These are phyloP conservation scores for Resseliella maxima DNA, from an alignment of 2,888 invertebrate species.

Conservation along the genomic window DNA sequence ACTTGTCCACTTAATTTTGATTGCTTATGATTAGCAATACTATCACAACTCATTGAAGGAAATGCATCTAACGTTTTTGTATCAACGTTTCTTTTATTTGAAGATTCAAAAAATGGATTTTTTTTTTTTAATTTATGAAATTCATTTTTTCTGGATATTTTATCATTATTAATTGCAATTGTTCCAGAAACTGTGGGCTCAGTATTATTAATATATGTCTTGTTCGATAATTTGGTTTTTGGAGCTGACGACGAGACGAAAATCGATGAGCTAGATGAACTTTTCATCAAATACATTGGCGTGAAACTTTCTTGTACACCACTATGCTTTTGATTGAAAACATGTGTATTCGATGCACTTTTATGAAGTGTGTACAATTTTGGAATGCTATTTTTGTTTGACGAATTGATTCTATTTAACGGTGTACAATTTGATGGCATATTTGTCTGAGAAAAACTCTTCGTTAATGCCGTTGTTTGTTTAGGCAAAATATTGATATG, in stretches of 20 bases:
- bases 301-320: slow-evolving; percentile 32
- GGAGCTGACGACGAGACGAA: slow-evolving; percentile 55
- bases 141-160: background rate
- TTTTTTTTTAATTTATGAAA: slow-evolving; percentile 59
- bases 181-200: background rate
- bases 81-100: too few relatives aligned
- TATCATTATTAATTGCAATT: background rate
- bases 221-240: background rate
- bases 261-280: slow-evolving; percentile 67
- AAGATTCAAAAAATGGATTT: slow-evolving; percentile 37
- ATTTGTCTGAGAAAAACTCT: slow-evolving; percentile 66
- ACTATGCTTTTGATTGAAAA: background rate
- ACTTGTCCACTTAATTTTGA: too few relatives aligned
- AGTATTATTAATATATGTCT: slow-evolving; percentile 21
- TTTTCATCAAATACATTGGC: slow-evolving; percentile 63
- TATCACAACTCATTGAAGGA: too few relatives aligned
- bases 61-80: too few relatives aligned
- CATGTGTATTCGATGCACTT: slow-evolving; percentile 66
- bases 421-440: slow-evolving; percentile 61
- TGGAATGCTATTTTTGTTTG: slow-evolving; percentile 66
- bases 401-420: slow-evolving; percentile 61
- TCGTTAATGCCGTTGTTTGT: slow-evolving; percentile 61
- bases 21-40: too few relatives aligned
- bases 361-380: slow-evolving; percentile 66
- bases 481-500: background rate